These are phyloP conservation scores for Danio tinwini DNA, from an alignment of 2,797 vertebrate genomes.

Conservation along the genomic window DNA sequence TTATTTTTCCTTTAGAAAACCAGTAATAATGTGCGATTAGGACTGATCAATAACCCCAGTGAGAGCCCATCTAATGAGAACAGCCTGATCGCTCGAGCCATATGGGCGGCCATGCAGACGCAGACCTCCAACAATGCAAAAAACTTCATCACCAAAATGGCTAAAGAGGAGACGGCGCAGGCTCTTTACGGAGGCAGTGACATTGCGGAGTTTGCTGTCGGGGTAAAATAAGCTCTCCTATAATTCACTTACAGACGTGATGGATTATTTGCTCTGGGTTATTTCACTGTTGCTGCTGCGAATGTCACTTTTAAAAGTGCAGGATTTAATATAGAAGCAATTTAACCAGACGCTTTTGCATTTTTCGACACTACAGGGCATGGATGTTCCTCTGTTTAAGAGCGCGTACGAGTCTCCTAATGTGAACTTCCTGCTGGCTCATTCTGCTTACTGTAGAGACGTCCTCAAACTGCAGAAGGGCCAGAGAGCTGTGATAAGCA, in stretches of 20 bases:
- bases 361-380: conserved; percentile 81
- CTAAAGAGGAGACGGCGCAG: conserved; percentile 88
- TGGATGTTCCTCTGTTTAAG: conserved; percentile 90
- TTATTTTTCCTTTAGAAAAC: conserved; percentile 82
- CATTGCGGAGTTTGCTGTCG: conserved; percentile 87
- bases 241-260: conserved; percentile 13
- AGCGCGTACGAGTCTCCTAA: conserved; percentile 85
- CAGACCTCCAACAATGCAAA: conserved; percentile 94
- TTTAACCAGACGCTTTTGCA: conserved; percentile 9
- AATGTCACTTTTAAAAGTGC: conserved; percentile 18
- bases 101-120: conserved; percentile 94
- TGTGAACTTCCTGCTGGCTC: conserved; percentile 92
- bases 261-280: conserved; percentile 33
- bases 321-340: conserved; percentile 28
- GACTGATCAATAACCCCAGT: conserved; percentile 92
- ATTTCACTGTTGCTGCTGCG: conserved; percentile 1
- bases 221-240: conserved; percentile 78
- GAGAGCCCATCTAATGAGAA: conserved; percentile 72
- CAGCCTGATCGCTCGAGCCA: conserved; percentile 83
- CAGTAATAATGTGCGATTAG: conserved; percentile 92
- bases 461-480: conserved; percentile 94
- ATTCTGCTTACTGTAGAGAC: conserved; percentile 88
- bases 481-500: conserved; percentile 94
- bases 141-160: conserved; percentile 98
- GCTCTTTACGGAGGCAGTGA: conserved; percentile 82